These are phyloP conservation scores for Rhinichthys klamathensis DNA, from an alignment of 2,113 vertebrate species.

Conservation along the genomic window DNA sequence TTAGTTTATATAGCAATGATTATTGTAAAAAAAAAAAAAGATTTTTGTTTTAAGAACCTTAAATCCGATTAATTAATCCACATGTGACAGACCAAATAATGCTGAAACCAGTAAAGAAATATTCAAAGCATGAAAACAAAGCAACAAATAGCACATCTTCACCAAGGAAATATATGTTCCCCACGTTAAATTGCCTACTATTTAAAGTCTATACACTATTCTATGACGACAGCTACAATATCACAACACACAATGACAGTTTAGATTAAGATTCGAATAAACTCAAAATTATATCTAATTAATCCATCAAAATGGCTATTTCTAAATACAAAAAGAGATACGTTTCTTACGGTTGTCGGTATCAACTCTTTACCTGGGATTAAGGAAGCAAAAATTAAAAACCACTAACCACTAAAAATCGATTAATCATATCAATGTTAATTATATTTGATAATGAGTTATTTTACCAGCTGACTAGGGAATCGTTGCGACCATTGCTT, in stretches of 20 bases:
- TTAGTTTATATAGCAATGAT: neutral
- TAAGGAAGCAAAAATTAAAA: neutral
- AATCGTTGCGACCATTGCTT: neutral
- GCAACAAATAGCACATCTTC: neutral
- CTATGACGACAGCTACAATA: neutral
- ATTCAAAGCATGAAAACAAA: neutral
- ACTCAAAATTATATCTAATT: neutral
- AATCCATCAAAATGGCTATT: neutral
- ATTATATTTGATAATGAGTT: neutral
- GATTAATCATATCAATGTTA: neutral
- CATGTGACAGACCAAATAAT: neutral
- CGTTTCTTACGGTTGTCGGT: neutral
- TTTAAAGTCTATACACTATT: neutral
- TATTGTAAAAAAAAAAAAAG: neutral
- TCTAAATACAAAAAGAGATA: neutral
- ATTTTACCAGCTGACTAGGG: neutral
- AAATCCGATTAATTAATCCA: too few relatives aligned
- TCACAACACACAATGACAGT: neutral
- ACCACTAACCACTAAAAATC: neutral
- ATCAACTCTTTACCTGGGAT: neutral
- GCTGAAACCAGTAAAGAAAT: neutral
- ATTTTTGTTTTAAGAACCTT: neutral
- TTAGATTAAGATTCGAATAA: neutral
- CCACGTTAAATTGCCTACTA: neutral
- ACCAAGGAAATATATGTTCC: neutral